Evolutionary conservation across 2,888 invertebrate species (phyloP).

Genomic region (Cephus rjabovi): DNA sequence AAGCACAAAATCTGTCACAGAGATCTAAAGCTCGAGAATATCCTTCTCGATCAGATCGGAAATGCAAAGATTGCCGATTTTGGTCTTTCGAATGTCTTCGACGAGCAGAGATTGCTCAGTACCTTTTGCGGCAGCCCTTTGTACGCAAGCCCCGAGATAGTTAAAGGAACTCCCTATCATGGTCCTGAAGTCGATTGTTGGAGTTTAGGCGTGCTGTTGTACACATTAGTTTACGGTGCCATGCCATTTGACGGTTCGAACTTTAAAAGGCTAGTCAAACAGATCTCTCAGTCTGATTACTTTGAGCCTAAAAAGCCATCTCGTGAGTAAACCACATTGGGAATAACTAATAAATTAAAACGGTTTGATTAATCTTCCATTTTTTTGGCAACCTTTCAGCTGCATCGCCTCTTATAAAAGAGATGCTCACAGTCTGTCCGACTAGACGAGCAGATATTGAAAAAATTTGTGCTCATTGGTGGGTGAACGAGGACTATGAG

Average conservation of each 20-base stretch:
- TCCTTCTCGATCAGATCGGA: conserved; percentile 90
- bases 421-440: conserved; percentile 94
- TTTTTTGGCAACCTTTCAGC: conserved; percentile 70
- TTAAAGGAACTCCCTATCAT: conserved; percentile 95
- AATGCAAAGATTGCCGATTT: conserved; percentile 99
- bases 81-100: conserved; percentile 97
- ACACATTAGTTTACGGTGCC: conserved; percentile 98
- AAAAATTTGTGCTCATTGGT: conserved; percentile 96
- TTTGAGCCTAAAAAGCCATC: conserved; percentile 96
- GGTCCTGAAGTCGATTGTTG: conserved; percentile 96
- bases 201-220: conserved; percentile 97
- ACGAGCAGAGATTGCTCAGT: conserved; percentile 84
- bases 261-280: conserved; percentile 95
- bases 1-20: conserved; percentile 98
- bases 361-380: conserved; percentile 10
- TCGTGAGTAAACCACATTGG: conserved; percentile 70
- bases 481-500: conserved; percentile 91
- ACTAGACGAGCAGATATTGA: conserved; percentile 90
- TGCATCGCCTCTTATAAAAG: conserved; percentile 93
- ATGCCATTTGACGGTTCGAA: conserved; percentile 99
- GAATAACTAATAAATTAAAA: neutral
- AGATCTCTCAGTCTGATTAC: conserved; percentile 97
- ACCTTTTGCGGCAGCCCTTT: conserved; percentile 97
- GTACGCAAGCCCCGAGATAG: conserved; percentile 98
- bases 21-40: conserved; percentile 96